Percentiles rank a stretch among this genome's conserved stretches.
phyloP scores from a whole-genome alignment of 2,888 invertebrate genomes.

The Drosophila parthenogenetica region DNA sequence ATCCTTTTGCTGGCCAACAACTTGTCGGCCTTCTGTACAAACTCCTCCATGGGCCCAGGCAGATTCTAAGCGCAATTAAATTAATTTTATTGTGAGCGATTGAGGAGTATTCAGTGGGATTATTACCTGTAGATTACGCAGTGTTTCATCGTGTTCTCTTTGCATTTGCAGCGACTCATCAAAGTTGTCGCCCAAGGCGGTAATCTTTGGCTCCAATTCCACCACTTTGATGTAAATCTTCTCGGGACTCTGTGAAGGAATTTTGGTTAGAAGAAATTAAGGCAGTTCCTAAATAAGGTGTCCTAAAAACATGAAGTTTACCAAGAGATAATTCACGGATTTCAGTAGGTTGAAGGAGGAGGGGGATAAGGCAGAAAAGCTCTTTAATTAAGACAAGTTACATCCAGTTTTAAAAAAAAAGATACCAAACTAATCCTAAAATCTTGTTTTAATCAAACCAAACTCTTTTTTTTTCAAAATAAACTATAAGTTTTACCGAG shows the following conservation, averaged over 20 bases:
- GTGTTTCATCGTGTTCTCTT: slow-evolving; percentile 92
- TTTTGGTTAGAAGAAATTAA: neutral
- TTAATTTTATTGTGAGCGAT: neutral
- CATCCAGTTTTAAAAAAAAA: too few species aligned
- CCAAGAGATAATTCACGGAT: neutral
- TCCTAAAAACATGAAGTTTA: neutral
- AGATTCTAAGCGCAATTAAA: slow-evolving; percentile 87
- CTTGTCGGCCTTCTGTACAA: slow-evolving; percentile 94
- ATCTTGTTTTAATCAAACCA: too few species aligned
- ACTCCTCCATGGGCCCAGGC: slow-evolving; percentile 94
- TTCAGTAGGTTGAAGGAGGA: neutral
- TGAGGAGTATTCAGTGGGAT: accelerated
- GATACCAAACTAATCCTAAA: too few species aligned
- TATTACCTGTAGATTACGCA: slow-evolving; percentile 92
- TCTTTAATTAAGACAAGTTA: too few species aligned
- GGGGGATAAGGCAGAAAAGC: too few species aligned
- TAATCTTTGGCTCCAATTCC: slow-evolving; percentile 93
- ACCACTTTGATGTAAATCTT: slow-evolving; percentile 93
- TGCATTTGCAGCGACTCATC: slow-evolving; percentile 91
- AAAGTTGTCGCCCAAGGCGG: slow-evolving; percentile 91
- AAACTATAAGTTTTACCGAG: too few species aligned
- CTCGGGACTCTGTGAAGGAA: slow-evolving; percentile 89
- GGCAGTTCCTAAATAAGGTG: neutral
- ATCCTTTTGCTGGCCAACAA: slow-evolving; percentile 91
- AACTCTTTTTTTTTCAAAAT: too few species aligned